Base-by-base conservation (phyloP, 2,888 invertebrate species). In the Heliconius ismenius region DNA sequence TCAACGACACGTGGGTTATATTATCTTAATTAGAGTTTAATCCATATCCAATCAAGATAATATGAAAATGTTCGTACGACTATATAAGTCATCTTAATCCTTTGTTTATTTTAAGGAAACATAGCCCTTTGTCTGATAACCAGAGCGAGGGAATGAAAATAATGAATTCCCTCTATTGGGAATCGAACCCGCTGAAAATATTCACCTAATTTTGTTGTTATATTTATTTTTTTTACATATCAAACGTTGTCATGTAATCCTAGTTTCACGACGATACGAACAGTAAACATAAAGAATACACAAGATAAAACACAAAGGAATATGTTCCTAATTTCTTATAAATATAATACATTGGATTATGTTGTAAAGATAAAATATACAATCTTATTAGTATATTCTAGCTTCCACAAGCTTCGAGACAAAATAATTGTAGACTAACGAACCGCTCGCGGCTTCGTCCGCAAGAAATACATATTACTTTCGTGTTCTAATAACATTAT, bases 231-330 rank as follows among this genome's bases (percentile, higher is more conserved):
- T n/a, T 21, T 21, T 54, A 21, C 3, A 21, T 0, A 9, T 54
- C 54, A 54, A n/a, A 54, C 21, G 24, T 60, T 11, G 24, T 24
- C 10, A 60, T 24, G 11, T 0, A 4, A 60, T 24, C 54, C 11
- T 60, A 58, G 58, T 60, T 13, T 24, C 13, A 60, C 11, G 32
- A 64, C 21, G 7, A 64, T n/a, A 32, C 65, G 36, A 65, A 39
- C 9, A 6, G 65, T 24, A 67, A 39, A 67, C 21, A 4, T 9
- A 21, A 64, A 32, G 64, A 32, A 64, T 36, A 64, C 65, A 67
- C 15, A 39, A 67, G 65, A 67, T 67, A 67, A 67, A 13, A 67
- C 36, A 67, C 65, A 67, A 67, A 67, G 39, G 65, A 39, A 67
- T 67, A 67, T 24, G 39, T 24, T 67, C 24, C 36, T 24, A 65